These are phyloP conservation scores for Atlantisia rogersi DNA, from an alignment of 2,113 vertebrate genomes.

Conservation along the genomic window DNA sequence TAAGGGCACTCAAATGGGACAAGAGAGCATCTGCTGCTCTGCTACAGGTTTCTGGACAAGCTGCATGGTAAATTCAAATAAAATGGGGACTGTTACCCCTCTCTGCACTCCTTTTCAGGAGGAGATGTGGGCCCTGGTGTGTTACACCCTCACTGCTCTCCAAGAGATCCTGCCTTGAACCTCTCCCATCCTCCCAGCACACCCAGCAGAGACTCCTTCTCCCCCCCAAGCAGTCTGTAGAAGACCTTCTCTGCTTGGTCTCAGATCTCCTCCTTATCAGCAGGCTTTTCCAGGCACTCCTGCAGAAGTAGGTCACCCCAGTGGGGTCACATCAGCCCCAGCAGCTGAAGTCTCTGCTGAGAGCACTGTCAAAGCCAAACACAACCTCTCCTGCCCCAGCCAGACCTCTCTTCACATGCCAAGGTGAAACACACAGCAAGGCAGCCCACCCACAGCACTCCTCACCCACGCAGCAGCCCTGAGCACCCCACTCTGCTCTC, in stretches of 20 bases:
- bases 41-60: neutral
- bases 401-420: neutral
- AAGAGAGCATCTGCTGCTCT: neutral
- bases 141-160: neutral
- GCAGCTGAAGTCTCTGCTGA: neutral
- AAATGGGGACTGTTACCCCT: neutral
- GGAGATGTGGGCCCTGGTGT: fast-evolving
- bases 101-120: neutral
- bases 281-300: neutral
- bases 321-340: neutral
- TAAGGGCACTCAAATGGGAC: neutral
- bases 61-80: neutral
- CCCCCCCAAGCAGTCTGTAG: neutral
- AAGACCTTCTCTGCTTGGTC: neutral
- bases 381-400: neutral
- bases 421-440: neutral
- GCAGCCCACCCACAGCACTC: neutral
- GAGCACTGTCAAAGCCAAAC: neutral
- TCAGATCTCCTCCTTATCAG: neutral
- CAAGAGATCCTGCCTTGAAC: neutral
- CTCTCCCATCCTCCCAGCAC: neutral
- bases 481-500: neutral
- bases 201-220: neutral
- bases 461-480: neutral
- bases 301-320: neutral